phyloP scores from a whole-genome alignment of 30 jellyfish, hydroid and myxozoan genomes.

The Turritopsis dohrnii region DNA sequence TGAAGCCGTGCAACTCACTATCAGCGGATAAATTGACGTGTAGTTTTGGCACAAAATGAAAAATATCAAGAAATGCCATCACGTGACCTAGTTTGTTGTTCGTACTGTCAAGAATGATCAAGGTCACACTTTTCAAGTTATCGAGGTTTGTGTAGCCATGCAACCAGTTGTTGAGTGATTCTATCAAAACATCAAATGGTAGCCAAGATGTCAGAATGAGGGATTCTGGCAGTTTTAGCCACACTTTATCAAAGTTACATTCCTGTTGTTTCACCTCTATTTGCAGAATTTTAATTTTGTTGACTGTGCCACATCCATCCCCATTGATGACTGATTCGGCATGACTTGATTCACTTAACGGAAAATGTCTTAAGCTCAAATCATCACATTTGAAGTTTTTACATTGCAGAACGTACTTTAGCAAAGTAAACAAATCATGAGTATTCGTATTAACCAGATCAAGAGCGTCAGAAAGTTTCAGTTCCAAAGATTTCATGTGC shows the following conservation, averaged over 20 bases:
- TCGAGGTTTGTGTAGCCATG: neutral
- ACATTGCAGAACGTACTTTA: neutral
- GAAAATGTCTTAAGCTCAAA: neutral
- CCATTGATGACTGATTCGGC: neutral
- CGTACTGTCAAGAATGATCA: neutral
- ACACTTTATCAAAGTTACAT: neutral
- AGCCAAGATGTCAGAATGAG: neutral
- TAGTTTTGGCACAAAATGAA: neutral
- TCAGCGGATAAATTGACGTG: neutral
- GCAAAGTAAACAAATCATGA: neutral
- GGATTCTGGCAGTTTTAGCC: neutral
- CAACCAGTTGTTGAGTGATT: neutral
- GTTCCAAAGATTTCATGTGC: neutral
- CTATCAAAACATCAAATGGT: neutral
- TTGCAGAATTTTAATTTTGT: neutral
- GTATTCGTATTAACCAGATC: neutral
- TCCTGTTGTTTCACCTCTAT: neutral
- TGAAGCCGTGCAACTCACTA: neutral
- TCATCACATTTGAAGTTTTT: conserved; percentile 4
- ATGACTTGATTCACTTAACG: neutral
- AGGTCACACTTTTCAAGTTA: neutral
- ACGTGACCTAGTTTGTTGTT: neutral
- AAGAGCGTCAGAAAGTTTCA: neutral
- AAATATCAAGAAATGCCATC: neutral
- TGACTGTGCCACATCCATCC: too few relatives aligned